A percentile compares a stretch with the other conserved stretches of the same genome.
Conservation (phyloP, 2,797 vertebrate genomes). For the Xenopus petersii region DNA sequence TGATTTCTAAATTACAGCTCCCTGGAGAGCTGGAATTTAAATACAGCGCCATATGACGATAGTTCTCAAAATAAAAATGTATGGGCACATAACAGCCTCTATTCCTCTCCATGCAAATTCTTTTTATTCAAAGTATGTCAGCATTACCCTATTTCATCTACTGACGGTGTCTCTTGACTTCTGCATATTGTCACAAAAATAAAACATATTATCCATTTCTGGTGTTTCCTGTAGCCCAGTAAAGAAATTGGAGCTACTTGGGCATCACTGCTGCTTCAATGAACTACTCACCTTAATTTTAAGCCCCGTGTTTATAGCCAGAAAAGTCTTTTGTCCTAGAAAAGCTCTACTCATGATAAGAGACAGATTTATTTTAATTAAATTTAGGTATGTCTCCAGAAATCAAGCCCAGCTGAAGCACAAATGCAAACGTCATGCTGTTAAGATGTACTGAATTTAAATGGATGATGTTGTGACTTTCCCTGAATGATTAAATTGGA, state of each 20-base stretch:
- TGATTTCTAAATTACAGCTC: no score
- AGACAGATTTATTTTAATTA: constrained; percentile 47
- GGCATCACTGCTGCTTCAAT: neutral
- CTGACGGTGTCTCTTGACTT: no score
- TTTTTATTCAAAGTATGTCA: no score
- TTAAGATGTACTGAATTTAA: constrained; percentile 36
- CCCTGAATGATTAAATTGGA: constrained; percentile 54
- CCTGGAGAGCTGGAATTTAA: no score
- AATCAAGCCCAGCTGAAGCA: constrained; percentile 42
- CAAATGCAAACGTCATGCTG: constrained; percentile 39
- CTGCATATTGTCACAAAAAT: no score
- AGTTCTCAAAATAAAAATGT: no score
- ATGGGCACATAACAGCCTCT: no score
- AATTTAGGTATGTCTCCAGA: constrained; percentile 44
- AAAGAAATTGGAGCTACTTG: neutral
- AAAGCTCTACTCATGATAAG: constrained; percentile 35
- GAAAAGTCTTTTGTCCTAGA: constrained; percentile 29
- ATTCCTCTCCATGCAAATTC: no score
- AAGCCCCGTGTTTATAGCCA: constrained; percentile 18
- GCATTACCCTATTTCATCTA: no score
- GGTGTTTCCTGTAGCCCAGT: neutral
- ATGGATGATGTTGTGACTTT: constrained; percentile 30
- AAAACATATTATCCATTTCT: neutral
- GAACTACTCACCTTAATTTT: constrained; percentile 21
- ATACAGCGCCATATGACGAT: no score